Conservation (phyloP, 2,888 invertebrate species). For the Camptogramma bilineatum region DNA sequence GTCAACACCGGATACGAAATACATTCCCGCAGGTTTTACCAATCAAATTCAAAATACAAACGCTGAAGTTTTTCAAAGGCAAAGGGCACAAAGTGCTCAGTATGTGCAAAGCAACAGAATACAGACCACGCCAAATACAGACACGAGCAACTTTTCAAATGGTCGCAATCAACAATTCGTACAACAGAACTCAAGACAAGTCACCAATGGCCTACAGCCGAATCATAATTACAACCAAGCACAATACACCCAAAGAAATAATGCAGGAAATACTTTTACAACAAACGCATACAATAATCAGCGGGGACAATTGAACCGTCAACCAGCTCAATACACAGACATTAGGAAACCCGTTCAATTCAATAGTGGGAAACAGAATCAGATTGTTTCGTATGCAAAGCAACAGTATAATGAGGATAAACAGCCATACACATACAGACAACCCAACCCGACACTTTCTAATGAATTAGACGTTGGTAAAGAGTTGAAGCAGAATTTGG, state of each 20-base stretch:
- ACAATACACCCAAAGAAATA: constrained; percentile 53
- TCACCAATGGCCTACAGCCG: constrained; percentile 44
- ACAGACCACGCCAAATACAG: constrained; percentile 50
- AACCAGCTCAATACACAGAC: constrained; percentile 56
- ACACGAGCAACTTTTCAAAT: constrained; percentile 51
- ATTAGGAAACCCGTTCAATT: constrained; percentile 52
- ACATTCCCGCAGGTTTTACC: constrained; percentile 59
- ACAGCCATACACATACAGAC: constrained; percentile 59
- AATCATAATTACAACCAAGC: constrained; percentile 47
- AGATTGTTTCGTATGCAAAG: constrained; percentile 56
- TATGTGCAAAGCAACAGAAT: constrained; percentile 52
- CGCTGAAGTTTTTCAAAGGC: constrained; percentile 63
- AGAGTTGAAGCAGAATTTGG: constrained; percentile 73
- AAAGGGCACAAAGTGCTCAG: constrained; percentile 58
- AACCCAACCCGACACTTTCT: constrained; percentile 54
- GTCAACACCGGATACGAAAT: constrained; percentile 71
- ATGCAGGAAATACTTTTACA: constrained; percentile 43
- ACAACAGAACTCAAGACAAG: constrained; percentile 23
- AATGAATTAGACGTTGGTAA: constrained; percentile 55
- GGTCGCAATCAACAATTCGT: constrained; percentile 48
- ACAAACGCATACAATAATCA: constrained; percentile 51
- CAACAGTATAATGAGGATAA: constrained; percentile 61
- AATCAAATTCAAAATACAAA: constrained; percentile 50
- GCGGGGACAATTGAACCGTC: constrained; percentile 52
- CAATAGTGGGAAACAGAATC: constrained; percentile 54